These are phyloP conservation scores for Drosophila putrida DNA, from an alignment of 2,888 invertebrate species.

Conservation along the genomic window DNA sequence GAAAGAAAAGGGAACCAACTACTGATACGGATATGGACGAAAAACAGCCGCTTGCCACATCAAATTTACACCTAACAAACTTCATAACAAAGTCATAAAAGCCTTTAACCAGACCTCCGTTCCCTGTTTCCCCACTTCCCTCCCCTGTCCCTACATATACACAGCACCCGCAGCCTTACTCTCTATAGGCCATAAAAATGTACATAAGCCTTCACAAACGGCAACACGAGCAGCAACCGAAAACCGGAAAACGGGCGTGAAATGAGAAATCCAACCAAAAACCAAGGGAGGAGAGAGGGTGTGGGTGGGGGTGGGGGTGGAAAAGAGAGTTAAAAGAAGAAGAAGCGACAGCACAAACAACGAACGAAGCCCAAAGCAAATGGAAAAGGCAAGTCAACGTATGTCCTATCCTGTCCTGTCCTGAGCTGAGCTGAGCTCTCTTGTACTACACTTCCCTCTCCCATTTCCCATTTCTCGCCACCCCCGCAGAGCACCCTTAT, in stretches of 20 bases:
- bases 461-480: background rate
- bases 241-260: slow-evolving; percentile 18
- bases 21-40: slow-evolving; percentile 54
- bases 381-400: slow-evolving; percentile 36
- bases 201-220: slow-evolving; percentile 47
- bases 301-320: background rate
- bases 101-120: slow-evolving; percentile 28
- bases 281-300: no score
- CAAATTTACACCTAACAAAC: slow-evolving; percentile 80
- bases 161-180: background rate
- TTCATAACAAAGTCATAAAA: slow-evolving; percentile 79
- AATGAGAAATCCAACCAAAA: slow-evolving; percentile 2
- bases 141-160: background rate
- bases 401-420: slow-evolving; percentile 6
- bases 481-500: background rate
- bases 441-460: background rate
- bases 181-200: slow-evolving; percentile 58
- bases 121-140: background rate
- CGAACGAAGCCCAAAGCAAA: slow-evolving; percentile 39
- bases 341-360: slow-evolving; percentile 22
- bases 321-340: background rate
- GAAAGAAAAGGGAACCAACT: slow-evolving; percentile 33
- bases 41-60: slow-evolving; percentile 58
- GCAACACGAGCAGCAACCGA: slow-evolving; percentile 32
- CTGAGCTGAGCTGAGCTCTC: no score